Evolutionary conservation across 2,888 invertebrate genomes (phyloP), one percentile per base, ranked within the genome.

Genomic region (Rhagonycha fulva): DNA sequence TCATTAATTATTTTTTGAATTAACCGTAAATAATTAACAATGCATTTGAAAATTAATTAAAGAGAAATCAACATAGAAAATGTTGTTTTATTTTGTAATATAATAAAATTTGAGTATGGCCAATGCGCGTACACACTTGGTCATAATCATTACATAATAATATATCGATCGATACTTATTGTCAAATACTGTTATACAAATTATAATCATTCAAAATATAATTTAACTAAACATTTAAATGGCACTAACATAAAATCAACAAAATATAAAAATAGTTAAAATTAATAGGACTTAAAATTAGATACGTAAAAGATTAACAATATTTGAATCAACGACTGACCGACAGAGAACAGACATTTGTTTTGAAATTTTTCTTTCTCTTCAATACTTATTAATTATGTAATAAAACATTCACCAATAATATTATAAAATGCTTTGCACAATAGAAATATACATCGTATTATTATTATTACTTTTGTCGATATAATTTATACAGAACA

Each of bases 191-290:
- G 63, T 66, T 24, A 3, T 66, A 66, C n/a, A 66, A 24, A 63
- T 63, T 19, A 23, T 63, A 63, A 63, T 32, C 32, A 32, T n/a
- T 47, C 7, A 47, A 47, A 47, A 47, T n/a, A 47, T 66, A 66
- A 24, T 72, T 74, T 70, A 28, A 70, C 68, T 69, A 77, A 77
- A 68, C 68, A 74, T 77, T 75, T 63, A 66, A 76, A 77, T 77
- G 77, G 77, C 77, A 77, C 77, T 77, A 71, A 75, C 74, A 77
- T 77, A 70, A 77, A 71, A 74, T 75, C 72, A 77, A 77, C 77
- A 77, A 77, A 74, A 77, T 71, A 71, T 76, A 76, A 74, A n/a
- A 77, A 74, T 77, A 72, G 72, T 71, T 74, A 68, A 76, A 76
- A 62, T 60, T 28, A 30, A 28, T 28, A 26, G 30, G 74, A 77